A percentile compares a stretch with the other conserved stretches of the same genome.
phyloP scores from a whole-genome alignment of 2,113 vertebrate genomes.

The Prunella himalayana region DNA sequence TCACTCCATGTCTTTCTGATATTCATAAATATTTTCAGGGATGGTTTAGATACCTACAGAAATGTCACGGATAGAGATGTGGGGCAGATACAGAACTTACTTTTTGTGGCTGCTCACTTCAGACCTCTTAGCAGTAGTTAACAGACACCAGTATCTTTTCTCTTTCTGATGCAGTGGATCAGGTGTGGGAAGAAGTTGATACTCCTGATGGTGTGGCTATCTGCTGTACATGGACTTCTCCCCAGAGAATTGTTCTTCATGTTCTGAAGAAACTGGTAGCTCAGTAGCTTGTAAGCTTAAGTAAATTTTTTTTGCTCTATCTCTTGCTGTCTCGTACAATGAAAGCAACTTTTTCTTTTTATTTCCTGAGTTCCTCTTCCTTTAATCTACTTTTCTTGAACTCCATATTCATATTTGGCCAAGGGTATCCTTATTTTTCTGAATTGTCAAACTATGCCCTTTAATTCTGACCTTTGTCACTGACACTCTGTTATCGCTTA shows the following conservation, averaged over 20 bases:
- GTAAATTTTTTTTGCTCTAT: not conserved
- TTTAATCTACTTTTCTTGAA: not conserved
- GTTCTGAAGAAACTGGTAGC: not conserved
- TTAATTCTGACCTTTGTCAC: slow-evolving; percentile 46
- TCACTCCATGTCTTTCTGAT: not conserved
- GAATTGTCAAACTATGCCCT: not conserved
- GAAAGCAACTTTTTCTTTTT: not conserved
- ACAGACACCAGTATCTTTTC: slow-evolving; percentile 41
- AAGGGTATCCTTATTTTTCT: not conserved
- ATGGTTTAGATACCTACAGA: not conserved
- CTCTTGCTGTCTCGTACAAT: not conserved
- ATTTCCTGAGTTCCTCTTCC: not conserved
- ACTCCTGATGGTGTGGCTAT: slow-evolving; percentile 2
- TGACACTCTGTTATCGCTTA: not conserved
- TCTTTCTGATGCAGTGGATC: not conserved
- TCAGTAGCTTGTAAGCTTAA: not conserved
- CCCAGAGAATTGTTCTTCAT: not conserved
- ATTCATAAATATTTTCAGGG: not conserved
- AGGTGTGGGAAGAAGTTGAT: slow-evolving; percentile 49
- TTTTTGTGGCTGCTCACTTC: not conserved
- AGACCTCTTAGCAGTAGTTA: slow-evolving; percentile 12
- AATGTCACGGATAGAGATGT: not conserved
- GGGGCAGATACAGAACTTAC: not conserved
- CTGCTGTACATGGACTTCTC: not conserved
- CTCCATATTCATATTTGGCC: not conserved